phyloP scores from a whole-genome alignment of 1,140 invertebrate species.

The Metaphire vulgaris region DNA sequence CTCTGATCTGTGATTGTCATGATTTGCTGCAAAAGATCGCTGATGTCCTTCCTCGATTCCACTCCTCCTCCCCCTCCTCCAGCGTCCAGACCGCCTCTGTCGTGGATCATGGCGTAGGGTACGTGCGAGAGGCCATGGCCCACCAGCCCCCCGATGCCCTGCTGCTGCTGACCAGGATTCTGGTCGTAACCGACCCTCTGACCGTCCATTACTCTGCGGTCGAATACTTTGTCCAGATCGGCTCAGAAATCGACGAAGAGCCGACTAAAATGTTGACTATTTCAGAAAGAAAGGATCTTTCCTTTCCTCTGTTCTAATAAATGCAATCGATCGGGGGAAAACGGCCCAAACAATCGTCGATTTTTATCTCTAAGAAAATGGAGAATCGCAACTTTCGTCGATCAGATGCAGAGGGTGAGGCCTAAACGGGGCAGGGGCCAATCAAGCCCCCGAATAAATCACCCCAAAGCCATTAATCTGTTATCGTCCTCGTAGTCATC shows the following conservation, averaged over 20 bases:
- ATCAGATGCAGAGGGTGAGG: background rate
- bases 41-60: conserved; percentile 17
- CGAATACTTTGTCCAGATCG: background rate
- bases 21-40: conserved; percentile 79
- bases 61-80: too few species aligned
- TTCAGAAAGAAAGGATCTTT: background rate
- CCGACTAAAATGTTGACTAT: too few species aligned
- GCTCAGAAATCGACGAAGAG: background rate
- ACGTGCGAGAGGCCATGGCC: background rate
- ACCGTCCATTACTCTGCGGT: background rate
- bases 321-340: too few species aligned
- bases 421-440: too few species aligned
- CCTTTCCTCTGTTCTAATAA: background rate
- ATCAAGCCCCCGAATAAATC: background rate
- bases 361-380: too few species aligned
- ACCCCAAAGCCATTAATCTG: background rate
- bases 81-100: conserved; percentile 4
- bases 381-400: background rate
- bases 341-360: too few species aligned
- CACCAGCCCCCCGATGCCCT: background rate
- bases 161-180: background rate
- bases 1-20: conserved; percentile 99
- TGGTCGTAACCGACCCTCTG: background rate
- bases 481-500: background rate
- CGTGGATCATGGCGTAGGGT: background rate